Evolutionary conservation across 1,140 invertebrate genomes (phyloP).

Genomic region (Bombus superbus): DNA sequence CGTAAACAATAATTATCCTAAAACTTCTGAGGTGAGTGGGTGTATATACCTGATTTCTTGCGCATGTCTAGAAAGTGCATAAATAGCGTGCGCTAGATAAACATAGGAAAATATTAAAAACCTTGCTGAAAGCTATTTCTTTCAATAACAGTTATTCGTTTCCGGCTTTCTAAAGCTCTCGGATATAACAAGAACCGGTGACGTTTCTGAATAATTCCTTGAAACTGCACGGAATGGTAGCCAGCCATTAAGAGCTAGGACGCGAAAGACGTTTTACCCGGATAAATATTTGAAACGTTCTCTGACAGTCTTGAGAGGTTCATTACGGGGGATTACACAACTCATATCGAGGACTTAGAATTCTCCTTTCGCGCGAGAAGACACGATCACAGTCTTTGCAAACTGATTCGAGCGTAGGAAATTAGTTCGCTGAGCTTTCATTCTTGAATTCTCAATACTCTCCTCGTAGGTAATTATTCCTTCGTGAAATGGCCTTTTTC

Average conservation of each 20-base stretch:
- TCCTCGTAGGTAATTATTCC: slow-evolving; percentile 15
- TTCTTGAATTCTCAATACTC: slow-evolving; percentile 54
- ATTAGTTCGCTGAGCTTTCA: slow-evolving; percentile 68
- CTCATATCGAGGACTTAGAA: slow-evolving; percentile 75
- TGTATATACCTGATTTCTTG: neutral
- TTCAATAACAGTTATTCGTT: slow-evolving; percentile 33
- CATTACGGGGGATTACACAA: slow-evolving; percentile 74
- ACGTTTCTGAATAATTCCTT: slow-evolving; percentile 60
- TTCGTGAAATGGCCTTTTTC: neutral
- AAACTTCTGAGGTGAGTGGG: neutral
- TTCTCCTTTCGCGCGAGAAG: slow-evolving; percentile 68
- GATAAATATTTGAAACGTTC: slow-evolving; percentile 74
- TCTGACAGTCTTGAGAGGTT: slow-evolving; percentile 71
- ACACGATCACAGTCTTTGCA: slow-evolving; percentile 69
- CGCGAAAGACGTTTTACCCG: slow-evolving; percentile 61
- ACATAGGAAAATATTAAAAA: slow-evolving; percentile 30
- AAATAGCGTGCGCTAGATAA: neutral
- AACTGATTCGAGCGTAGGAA: slow-evolving; percentile 65
- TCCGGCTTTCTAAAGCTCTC: slow-evolving; percentile 24
- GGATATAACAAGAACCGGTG: slow-evolving; percentile 32
- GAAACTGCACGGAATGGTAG: slow-evolving; percentile 46
- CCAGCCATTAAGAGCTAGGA: slow-evolving; percentile 58
- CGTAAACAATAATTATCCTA: neutral
- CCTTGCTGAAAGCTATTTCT: slow-evolving; percentile 19
- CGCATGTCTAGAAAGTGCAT: neutral